A percentile compares a stretch with the other conserved stretches of the same genome.
Evolutionary conservation across 2,113 vertebrate genomes (phyloP).

Genomic region (Eubucco bourcierii): DNA sequence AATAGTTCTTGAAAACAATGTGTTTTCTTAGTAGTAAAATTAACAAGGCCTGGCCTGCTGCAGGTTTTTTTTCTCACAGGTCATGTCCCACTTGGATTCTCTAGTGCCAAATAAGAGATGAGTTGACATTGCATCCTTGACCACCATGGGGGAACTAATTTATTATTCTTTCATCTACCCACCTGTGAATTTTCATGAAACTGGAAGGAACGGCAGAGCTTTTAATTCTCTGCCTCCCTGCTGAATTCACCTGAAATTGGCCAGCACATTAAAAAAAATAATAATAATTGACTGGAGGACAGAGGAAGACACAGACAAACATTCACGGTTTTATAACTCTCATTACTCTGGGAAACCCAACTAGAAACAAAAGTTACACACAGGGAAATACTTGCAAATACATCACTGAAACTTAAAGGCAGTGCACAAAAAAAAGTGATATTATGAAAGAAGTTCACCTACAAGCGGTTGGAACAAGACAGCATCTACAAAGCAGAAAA

Average conservation of each 20-base stretch:
- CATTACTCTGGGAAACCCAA: background rate
- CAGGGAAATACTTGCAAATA: background rate
- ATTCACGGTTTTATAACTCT: background rate
- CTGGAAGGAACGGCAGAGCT: background rate
- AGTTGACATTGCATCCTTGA: background rate
- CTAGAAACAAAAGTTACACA: background rate
- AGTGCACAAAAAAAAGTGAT: background rate
- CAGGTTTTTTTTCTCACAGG: background rate
- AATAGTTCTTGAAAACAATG: background rate
- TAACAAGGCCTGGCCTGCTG: background rate
- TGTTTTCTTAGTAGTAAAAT: background rate
- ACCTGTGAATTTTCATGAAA: background rate
- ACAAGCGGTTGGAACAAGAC: background rate
- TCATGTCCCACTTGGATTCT: background rate
- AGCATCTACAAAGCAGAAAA: background rate
- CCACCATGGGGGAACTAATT: background rate
- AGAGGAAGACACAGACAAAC: background rate
- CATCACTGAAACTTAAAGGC: background rate
- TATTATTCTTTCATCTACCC: background rate
- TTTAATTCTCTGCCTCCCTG: background rate
- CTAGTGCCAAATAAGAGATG: background rate
- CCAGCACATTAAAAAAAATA: background rate
- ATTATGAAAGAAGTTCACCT: background rate
- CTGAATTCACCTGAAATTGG: background rate
- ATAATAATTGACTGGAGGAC: background rate